Evolutionary conservation across 2,888 invertebrate genomes (phyloP).

Genomic region (Asteroscopus sphinx): DNA sequence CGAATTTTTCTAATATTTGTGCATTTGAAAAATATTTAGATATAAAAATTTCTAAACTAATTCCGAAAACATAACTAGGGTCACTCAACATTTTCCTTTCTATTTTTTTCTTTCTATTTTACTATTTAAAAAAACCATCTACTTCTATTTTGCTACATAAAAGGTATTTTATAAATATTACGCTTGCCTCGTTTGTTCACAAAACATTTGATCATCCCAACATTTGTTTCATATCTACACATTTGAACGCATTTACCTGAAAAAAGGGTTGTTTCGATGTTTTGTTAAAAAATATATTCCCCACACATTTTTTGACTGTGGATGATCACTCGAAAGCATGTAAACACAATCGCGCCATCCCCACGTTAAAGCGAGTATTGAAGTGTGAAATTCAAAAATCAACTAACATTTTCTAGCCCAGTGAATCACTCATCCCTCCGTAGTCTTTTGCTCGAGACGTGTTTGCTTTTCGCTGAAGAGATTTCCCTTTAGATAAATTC

Average conservation of each 20-base stretch:
- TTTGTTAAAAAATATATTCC: conserved; percentile 48
- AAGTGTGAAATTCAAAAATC: conserved; percentile 88
- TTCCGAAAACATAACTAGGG: not conserved
- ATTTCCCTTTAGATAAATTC: conserved; percentile 84
- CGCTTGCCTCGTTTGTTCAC: conserved; percentile 20
- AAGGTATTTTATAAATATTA: conserved; percentile 43
- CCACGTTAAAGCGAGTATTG: conserved; percentile 77
- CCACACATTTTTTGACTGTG: conserved; percentile 51
- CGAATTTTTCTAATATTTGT: too few species aligned
- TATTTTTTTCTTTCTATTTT: conserved; percentile 4
- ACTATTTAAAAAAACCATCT: conserved; percentile 20
- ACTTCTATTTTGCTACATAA: conserved; percentile 20
- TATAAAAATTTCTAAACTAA: too few species aligned
- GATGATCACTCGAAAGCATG: conserved; percentile 61
- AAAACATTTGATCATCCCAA: conserved; percentile 45
- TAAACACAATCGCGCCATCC: conserved; percentile 70
- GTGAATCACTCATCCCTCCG: conserved; percentile 82
- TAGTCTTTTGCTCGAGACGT: conserved; percentile 80
- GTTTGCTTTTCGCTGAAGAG: conserved; percentile 82
- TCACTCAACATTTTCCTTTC: conserved; percentile 15
- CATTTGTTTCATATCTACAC: conserved; percentile 41
- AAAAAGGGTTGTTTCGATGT: conserved; percentile 43
- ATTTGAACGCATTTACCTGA: conserved; percentile 46
- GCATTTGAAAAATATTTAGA: too few species aligned
- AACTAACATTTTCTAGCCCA: conserved; percentile 88